Conservation (phyloP, 1,140 invertebrate species). For the Lamellibrachia luymesi region DNA sequence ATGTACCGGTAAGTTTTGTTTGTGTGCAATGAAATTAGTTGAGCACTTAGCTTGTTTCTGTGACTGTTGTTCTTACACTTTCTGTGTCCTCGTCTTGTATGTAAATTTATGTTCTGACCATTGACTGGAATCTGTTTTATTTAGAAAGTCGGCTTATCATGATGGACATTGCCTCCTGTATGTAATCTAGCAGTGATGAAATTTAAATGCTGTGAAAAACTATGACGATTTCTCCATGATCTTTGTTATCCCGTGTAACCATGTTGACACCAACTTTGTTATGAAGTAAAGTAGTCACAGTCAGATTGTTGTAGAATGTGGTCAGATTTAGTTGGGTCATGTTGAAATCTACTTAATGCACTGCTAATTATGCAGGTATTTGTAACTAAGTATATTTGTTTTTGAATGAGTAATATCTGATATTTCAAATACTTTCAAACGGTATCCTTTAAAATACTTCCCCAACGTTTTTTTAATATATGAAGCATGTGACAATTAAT, state of each 20-base stretch:
- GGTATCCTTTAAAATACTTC: too few relatives aligned
- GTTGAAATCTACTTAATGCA: not conserved
- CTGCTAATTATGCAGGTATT: not conserved
- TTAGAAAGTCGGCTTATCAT: not conserved
- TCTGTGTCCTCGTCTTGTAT: not conserved
- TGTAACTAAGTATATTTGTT: not conserved
- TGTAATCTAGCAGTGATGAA: not conserved
- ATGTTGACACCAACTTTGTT: not conserved
- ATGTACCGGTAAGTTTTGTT: not conserved
- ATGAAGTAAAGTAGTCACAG: not conserved
- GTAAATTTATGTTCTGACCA: not conserved
- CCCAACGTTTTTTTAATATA: too few relatives aligned
- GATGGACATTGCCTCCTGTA: not conserved
- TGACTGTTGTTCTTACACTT: not conserved
- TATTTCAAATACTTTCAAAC: too few relatives aligned
- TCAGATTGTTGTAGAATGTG: not conserved
- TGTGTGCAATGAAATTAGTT: not conserved
- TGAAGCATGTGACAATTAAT: too few relatives aligned
- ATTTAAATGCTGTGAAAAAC: not conserved
- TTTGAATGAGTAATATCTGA: not conserved
- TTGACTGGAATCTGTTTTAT: not conserved
- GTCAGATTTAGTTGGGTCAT: not conserved
- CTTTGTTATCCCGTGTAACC: not conserved
- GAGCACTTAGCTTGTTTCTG: not conserved
- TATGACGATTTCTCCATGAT: not conserved